Percentiles rank a stretch among this genome's conserved stretches.
Conservation (phyloP, 2,888 invertebrate genomes). For the Lissonota sp. region DNA sequence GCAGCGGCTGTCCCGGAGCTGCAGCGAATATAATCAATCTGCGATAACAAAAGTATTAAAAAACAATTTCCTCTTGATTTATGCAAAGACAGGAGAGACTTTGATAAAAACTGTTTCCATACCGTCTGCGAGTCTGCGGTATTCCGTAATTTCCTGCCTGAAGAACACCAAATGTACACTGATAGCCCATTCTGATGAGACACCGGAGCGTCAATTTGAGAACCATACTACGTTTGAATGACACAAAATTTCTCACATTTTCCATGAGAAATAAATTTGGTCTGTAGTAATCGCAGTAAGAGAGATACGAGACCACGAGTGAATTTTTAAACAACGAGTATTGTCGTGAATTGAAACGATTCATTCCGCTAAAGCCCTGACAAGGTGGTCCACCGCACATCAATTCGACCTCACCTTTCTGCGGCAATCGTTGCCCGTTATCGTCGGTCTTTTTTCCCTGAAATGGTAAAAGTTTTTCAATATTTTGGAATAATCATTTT, state of each 20-base stretch:
- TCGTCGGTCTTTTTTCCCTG: conserved; percentile 85
- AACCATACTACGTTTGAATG: conserved; percentile 92
- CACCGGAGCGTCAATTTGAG: conserved; percentile 91
- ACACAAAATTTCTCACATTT: conserved; percentile 94
- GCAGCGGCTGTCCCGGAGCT: conserved; percentile 91
- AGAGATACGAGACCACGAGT: conserved; percentile 91
- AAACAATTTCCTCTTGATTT: background rate
- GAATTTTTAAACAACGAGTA: conserved; percentile 95
- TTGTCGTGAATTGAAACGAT: conserved; percentile 92
- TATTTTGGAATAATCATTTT: conserved; percentile 23
- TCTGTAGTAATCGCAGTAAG: conserved; percentile 94
- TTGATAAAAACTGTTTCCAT: conserved; percentile 12
- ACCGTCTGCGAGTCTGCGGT: conserved; percentile 91
- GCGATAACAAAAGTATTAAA: background rate
- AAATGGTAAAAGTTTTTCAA: conserved; percentile 36
- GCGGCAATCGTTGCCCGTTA: conserved; percentile 87
- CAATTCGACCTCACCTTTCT: conserved; percentile 92
- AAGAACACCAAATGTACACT: conserved; percentile 93
- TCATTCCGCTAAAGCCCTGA: conserved; percentile 96
- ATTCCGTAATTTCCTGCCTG: conserved; percentile 95
- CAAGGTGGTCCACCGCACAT: conserved; percentile 95
- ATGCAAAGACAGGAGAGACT: background rate
- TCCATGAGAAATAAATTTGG: conserved; percentile 93
- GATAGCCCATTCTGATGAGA: conserved; percentile 93
- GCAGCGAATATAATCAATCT: conserved; percentile 92